Conservation (phyloP, 2,113 vertebrate genomes). For the Meles meles region DNA sequence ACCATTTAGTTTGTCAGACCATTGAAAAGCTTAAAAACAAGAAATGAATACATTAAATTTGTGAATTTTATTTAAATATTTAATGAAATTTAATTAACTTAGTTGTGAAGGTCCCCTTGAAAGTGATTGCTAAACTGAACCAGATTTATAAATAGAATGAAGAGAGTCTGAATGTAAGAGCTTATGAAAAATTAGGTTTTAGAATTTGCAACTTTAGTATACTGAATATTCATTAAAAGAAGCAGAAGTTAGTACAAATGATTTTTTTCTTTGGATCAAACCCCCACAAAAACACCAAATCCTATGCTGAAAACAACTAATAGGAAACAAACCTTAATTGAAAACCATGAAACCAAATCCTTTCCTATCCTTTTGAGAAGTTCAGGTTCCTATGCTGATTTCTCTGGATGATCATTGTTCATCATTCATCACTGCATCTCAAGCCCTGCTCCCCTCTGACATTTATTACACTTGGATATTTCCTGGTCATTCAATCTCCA, state of each 20-base stretch:
- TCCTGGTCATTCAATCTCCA: not conserved
- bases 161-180: not conserved
- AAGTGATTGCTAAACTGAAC: not conserved
- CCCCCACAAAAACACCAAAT: not conserved
- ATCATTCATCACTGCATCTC: not conserved
- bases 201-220: not conserved
- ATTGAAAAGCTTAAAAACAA: not conserved
- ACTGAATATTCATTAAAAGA: not conserved
- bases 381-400: not conserved
- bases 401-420: not conserved
- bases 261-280: not conserved
- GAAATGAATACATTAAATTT: not conserved
- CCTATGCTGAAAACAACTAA: not conserved
- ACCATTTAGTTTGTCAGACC: not conserved
- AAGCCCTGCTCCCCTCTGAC: not conserved
- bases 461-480: not conserved
- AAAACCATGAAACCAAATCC: not conserved
- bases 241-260: not conserved
- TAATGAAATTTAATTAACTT: constrained; percentile 14
- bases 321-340: not conserved
- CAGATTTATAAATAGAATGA: constrained; percentile 24
- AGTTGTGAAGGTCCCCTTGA: not conserved
- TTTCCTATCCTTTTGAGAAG: not conserved
- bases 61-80: not conserved
- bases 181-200: not conserved